Percentiles rank a stretch among this genome's conserved stretches.
Conservation (phyloP, 2,113 vertebrate species). For the Dromaius novaehollandiae region DNA sequence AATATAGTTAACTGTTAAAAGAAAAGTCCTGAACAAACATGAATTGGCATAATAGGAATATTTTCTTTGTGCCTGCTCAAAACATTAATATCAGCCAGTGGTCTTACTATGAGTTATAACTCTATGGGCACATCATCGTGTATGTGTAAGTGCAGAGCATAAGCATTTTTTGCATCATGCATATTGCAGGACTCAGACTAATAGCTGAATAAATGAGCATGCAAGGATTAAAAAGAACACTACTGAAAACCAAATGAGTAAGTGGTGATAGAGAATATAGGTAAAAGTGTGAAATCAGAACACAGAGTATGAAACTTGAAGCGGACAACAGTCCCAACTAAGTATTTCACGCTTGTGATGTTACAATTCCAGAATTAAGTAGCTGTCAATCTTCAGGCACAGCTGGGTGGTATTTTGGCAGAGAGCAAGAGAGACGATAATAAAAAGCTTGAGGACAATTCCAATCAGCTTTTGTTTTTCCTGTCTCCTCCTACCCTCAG, state of each 20-base stretch:
- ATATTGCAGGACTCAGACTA: not conserved
- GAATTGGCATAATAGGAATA: accelerated
- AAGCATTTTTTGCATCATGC: too few species aligned
- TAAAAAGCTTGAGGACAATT: not conserved
- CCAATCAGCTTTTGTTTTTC: not conserved
- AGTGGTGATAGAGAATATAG: not conserved
- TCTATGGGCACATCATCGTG: not conserved
- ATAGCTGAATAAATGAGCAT: not conserved
- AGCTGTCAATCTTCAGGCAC: not conserved
- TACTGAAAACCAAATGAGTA: not conserved
- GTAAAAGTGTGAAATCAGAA: not conserved
- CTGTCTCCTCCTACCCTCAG: not conserved
- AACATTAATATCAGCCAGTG: not conserved
- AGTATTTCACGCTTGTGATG: not conserved
- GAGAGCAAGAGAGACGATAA: not conserved
- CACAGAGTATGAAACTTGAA: not conserved
- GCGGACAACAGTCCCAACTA: not conserved
- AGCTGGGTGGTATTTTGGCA: not conserved
- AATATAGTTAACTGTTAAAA: not conserved
- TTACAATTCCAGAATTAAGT: not conserved
- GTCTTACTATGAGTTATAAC: not conserved
- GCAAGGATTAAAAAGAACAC: not conserved
- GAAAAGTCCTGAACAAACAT: accelerated
- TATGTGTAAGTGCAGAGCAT: too few species aligned
- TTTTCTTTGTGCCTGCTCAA: not conserved